Conservation (phyloP, 2,888 invertebrate species). For the Acronicta aceris region DNA sequence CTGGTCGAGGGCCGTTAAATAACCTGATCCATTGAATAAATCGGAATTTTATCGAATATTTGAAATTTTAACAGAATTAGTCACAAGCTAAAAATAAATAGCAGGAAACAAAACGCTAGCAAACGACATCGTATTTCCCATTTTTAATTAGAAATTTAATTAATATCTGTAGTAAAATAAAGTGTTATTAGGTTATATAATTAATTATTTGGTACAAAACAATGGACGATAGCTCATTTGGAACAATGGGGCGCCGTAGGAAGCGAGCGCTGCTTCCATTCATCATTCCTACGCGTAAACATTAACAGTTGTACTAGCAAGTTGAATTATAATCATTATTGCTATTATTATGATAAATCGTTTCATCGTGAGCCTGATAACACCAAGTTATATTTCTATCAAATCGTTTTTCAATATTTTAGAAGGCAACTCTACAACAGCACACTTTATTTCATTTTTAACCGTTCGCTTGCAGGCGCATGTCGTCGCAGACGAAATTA, state of each 20-base stretch:
- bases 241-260: slow-evolving; percentile 59
- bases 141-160: slow-evolving; percentile 42
- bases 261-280: slow-evolving; percentile 40
- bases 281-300: slow-evolving; percentile 37
- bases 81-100: neutral
- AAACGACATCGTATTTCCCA: slow-evolving; percentile 21
- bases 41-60: too few species aligned
- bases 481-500: too few species aligned
- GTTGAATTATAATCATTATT: slow-evolving; percentile 38
- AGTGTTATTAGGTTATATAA: slow-evolving; percentile 55
- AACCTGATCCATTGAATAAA: too few species aligned
- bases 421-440: neutral
- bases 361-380: slow-evolving; percentile 11
- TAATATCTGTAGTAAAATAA: slow-evolving; percentile 27
- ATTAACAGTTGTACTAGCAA: slow-evolving; percentile 25
- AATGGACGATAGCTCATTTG: slow-evolving; percentile 59
- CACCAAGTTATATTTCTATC: neutral
- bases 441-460: too few species aligned
- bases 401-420: slow-evolving; percentile 1
- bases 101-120: slow-evolving; percentile 33
- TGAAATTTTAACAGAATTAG: too few species aligned
- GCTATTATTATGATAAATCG: slow-evolving; percentile 36
- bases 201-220: slow-evolving; percentile 55
- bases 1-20: too few species aligned
- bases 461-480: too few species aligned